phyloP scores from a whole-genome alignment of 2,888 invertebrate genomes.

The Polyploca ridens region DNA sequence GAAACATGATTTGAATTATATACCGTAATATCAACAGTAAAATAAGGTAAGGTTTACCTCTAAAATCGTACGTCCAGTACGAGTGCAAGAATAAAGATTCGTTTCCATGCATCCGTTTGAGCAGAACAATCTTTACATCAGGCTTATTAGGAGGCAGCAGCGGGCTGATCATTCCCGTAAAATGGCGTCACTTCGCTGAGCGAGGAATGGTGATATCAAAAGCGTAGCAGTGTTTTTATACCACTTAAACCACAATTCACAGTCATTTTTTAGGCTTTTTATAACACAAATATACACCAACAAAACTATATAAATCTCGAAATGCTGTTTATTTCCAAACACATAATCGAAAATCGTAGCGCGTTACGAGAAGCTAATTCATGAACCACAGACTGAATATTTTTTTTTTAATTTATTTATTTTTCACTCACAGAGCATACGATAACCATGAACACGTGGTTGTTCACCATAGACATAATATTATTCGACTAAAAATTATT shows the following conservation, averaged over 20 bases:
- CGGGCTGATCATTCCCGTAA: conserved; percentile 85
- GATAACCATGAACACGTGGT: conserved; percentile 59
- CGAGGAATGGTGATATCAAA: conserved; percentile 80
- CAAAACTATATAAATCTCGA: conserved; percentile 56
- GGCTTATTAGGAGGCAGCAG: conserved; percentile 81
- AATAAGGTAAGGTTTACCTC: conserved; percentile 65
- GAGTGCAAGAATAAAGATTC: conserved; percentile 78
- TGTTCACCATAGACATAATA: conserved; percentile 50
- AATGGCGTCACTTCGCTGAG: conserved; percentile 84
- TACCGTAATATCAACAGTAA: conserved; percentile 59
- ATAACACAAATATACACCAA: conserved; percentile 52
- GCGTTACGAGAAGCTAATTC: conserved; percentile 81
- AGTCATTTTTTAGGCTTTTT: conserved; percentile 63
- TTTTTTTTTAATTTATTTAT: conserved; percentile 53
- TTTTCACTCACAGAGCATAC: conserved; percentile 42
- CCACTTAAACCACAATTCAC: conserved; percentile 58
- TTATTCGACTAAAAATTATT: conserved; percentile 12
- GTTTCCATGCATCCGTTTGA: conserved; percentile 81
- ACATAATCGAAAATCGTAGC: conserved; percentile 74
- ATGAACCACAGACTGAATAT: conserved; percentile 69
- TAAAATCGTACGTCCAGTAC: conserved; percentile 83
- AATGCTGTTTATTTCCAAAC: conserved; percentile 81
- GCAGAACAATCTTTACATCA: conserved; percentile 78
- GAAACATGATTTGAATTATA: conserved; percentile 66
- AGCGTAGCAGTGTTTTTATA: conserved; percentile 59